These are phyloP conservation scores for Lamprologus tigripictilis DNA, from an alignment of 2,113 vertebrate genomes.

Conservation along the genomic window DNA sequence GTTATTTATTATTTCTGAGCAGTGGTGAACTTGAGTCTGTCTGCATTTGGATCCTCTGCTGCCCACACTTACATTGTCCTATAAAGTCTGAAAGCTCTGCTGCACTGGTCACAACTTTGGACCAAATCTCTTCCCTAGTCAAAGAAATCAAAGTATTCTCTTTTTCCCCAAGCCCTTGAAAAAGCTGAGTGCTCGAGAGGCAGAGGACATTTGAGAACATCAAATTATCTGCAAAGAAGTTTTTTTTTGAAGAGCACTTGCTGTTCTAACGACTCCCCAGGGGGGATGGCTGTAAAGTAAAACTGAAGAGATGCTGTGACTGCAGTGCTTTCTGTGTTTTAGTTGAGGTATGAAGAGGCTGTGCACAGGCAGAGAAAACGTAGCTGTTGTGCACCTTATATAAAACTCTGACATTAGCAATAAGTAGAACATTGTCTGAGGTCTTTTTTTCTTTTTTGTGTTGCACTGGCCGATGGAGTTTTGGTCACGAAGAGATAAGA, in stretches of 20 bases:
- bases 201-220: not conserved
- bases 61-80: not conserved
- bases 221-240: not conserved
- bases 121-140: not conserved
- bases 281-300: not conserved
- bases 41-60: not conserved
- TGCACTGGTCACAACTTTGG: not conserved
- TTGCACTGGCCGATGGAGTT: not conserved
- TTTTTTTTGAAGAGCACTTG: not conserved
- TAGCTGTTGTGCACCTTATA: not conserved
- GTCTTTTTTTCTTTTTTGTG: not conserved
- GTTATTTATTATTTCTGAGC: not conserved
- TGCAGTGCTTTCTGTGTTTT: not conserved
- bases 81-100: not conserved
- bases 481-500: not conserved
- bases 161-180: not conserved
- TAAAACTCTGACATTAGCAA: not conserved
- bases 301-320: not conserved
- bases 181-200: not conserved
- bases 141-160: not conserved
- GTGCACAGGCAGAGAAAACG: not conserved
- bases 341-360: not conserved
- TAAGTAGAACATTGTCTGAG: not conserved
- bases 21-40: not conserved
- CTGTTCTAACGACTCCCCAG: not conserved